Evolutionary conservation across 2,113 vertebrate genomes (phyloP).

Genomic region (Genyomyrus donnyi): DNA sequence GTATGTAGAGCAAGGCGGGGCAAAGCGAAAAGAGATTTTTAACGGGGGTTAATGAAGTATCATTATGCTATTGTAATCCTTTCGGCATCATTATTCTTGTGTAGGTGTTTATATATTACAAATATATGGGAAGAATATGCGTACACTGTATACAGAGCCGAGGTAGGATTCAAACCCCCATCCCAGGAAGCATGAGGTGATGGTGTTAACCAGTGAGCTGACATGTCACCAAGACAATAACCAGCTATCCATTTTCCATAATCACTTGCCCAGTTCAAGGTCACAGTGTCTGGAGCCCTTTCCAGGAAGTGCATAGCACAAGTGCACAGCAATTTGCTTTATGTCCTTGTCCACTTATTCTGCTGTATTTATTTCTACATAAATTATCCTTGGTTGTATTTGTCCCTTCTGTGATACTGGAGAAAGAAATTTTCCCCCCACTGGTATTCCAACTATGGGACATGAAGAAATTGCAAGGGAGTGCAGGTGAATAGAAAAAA

Average conservation of each 20-base stretch:
- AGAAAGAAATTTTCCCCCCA: background rate
- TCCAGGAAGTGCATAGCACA: background rate
- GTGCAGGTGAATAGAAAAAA: background rate
- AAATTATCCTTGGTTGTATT: background rate
- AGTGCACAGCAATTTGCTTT: background rate
- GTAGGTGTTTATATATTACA: background rate
- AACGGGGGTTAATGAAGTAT: background rate
- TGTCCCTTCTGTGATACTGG: background rate
- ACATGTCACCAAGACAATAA: background rate
- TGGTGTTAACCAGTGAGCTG: background rate
- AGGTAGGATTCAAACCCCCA: background rate
- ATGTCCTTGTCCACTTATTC: background rate
- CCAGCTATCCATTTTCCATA: background rate
- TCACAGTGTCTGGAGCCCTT: background rate
- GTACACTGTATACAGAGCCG: background rate
- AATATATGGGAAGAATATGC: background rate
- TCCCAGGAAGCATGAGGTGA: background rate
- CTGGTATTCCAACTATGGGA: background rate
- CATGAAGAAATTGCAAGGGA: background rate
- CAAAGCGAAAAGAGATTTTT: background rate
- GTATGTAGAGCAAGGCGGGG: background rate
- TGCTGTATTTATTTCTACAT: background rate
- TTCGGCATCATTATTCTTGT: background rate
- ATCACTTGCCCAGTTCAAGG: background rate
- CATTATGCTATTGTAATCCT: background rate